Evolutionary conservation across 1,140 invertebrate species (phyloP).

Genomic region (Nymphalis io): DNA sequence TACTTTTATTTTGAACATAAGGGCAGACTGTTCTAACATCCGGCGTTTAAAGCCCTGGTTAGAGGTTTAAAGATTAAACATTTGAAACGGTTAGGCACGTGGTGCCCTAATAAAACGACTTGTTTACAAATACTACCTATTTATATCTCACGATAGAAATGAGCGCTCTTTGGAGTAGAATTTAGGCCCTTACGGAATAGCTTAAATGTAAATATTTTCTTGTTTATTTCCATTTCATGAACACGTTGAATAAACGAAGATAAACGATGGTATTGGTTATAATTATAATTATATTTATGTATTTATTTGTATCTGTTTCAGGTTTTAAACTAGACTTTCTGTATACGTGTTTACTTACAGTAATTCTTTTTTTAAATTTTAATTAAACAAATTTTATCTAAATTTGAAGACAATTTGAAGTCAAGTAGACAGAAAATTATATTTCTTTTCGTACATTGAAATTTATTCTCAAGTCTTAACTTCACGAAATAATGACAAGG

Average conservation of each 20-base stretch:
- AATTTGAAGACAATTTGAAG: no score
- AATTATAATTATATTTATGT: neutral
- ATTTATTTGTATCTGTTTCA: neutral
- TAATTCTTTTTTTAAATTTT: no score
- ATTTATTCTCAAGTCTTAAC: neutral
- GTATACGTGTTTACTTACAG: no score
- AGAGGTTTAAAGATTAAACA: slow-evolving; percentile 10
- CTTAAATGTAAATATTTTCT: neutral
- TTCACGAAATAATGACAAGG: neutral
- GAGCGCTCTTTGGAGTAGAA: slow-evolving; percentile 19
- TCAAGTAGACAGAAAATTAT: no score
- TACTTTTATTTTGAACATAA: no score
- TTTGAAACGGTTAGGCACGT: slow-evolving; percentile 22
- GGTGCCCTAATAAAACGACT: slow-evolving; percentile 29
- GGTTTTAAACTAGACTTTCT: no score
- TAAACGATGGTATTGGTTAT: neutral
- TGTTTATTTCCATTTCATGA: neutral
- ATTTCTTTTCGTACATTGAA: no score
- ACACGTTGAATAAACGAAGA: neutral
- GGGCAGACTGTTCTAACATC: neutral
- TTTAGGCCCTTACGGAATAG: slow-evolving; percentile 5
- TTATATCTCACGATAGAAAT: slow-evolving; percentile 26
- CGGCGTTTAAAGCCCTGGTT: slow-evolving; percentile 1
- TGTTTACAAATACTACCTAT: slow-evolving; percentile 37
- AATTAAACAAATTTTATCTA: no score